phyloP scores from a whole-genome alignment of 2,113 vertebrate species.

The Cochlearius cochlearius region DNA sequence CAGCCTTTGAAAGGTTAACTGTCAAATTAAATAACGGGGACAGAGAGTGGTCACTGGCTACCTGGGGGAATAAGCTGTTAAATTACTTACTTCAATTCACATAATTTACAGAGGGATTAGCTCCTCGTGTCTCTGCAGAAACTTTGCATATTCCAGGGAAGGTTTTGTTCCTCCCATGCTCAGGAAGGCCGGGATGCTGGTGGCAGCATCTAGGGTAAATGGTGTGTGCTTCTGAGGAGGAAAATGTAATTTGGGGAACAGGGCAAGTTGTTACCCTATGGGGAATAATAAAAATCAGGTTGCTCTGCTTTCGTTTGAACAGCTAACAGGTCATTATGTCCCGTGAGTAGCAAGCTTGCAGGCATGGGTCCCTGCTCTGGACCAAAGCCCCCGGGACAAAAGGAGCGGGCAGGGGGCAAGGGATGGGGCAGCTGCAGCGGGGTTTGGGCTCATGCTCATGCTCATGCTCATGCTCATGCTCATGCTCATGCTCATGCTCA shows the following conservation, averaged over 20 bases:
- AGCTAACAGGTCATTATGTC: slow-evolving; percentile 81
- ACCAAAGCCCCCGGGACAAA: slow-evolving; percentile 61
- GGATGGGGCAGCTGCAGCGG: background rate
- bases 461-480: too few relatives aligned
- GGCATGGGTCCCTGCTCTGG: slow-evolving; percentile 43
- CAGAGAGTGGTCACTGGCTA: slow-evolving; percentile 45
- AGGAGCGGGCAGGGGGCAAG: background rate
- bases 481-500: background rate
- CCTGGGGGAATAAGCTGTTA: slow-evolving; percentile 60
- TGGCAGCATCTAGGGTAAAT: slow-evolving; percentile 70
- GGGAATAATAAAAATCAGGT: slow-evolving; percentile 80
- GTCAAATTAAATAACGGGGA: slow-evolving; percentile 35
- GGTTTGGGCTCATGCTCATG: background rate
- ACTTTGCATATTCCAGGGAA: slow-evolving; percentile 46
- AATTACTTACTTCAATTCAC: slow-evolving; percentile 63
- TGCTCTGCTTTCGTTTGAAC: slow-evolving; percentile 80
- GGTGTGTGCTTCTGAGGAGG: slow-evolving; percentile 76
- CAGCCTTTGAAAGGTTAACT: slow-evolving; percentile 45
- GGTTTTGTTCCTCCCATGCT: slow-evolving; percentile 26
- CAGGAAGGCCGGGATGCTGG: slow-evolving; percentile 42
- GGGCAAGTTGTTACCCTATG: slow-evolving; percentile 70
- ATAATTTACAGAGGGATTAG: slow-evolving; percentile 75
- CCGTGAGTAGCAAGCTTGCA: slow-evolving; percentile 69
- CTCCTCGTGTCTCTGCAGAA: slow-evolving; percentile 61
- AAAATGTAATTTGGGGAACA: slow-evolving; percentile 70